These are phyloP conservation scores for Glyphotaelius pellucidus DNA, from an alignment of 2,888 invertebrate genomes.

Conservation along the genomic window DNA sequence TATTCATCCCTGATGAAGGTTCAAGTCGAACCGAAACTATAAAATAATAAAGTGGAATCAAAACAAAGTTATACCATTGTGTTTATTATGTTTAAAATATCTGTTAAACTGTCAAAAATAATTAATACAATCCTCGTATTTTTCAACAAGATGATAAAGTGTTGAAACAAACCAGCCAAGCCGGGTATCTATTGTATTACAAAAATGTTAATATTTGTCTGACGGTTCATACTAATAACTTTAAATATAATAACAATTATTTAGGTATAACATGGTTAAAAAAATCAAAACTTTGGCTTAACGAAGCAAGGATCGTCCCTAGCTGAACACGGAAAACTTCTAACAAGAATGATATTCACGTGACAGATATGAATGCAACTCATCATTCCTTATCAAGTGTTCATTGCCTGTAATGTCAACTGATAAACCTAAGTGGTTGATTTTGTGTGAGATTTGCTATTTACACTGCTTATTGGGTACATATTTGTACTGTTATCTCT, in stretches of 20 bases:
- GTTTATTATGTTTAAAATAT: too few relatives aligned
- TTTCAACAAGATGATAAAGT: neutral
- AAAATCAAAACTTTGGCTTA: neutral
- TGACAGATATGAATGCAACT: constrained; percentile 41
- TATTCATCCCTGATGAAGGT: too few relatives aligned
- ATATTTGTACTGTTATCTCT: constrained; percentile 18
- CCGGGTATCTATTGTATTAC: neutral
- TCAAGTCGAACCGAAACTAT: too few relatives aligned
- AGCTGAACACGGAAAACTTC: neutral
- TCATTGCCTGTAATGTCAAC: constrained; percentile 82
- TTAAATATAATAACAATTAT: neutral
- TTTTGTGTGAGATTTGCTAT: constrained; percentile 31
- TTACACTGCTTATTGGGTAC: constrained; percentile 17
- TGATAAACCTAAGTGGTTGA: constrained; percentile 51
- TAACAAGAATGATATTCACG: constrained; percentile 16
- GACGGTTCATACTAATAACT: neutral
- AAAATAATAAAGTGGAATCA: too few relatives aligned
- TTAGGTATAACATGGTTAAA: neutral
- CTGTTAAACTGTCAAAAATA: neutral
- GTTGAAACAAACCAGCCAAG: neutral
- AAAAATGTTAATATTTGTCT: too few relatives aligned
- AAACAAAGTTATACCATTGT: too few relatives aligned
- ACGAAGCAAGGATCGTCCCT: neutral
- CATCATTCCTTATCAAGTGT: constrained; percentile 85
- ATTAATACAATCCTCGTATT: neutral